A percentile compares a stretch with the other conserved stretches of the same genome.
Conservation (phyloP, 2,888 invertebrate genomes). For the Polietes domitor region DNA sequence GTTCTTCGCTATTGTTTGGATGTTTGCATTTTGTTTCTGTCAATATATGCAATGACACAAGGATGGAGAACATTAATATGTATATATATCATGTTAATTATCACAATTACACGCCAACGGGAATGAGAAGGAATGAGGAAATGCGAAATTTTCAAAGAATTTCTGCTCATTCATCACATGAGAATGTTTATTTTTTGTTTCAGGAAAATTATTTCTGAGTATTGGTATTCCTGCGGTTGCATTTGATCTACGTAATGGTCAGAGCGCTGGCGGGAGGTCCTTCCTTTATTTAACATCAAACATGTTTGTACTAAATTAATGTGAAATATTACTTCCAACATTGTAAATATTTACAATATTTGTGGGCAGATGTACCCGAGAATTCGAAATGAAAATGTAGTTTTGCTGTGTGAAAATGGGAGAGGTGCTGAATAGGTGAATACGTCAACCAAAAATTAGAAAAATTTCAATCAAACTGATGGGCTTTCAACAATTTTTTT, state of each 20-base stretch:
- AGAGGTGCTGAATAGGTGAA: too few species aligned
- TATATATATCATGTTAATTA: conserved; percentile 13
- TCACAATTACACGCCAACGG: not conserved
- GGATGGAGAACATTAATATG: not conserved
- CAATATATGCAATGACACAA: not conserved
- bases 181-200: not conserved
- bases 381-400: too few species aligned
- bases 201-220: not conserved
- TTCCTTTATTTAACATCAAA: not conserved
- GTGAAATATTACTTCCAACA: too few species aligned
- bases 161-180: not conserved
- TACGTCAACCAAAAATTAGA: too few species aligned
- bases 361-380: too few species aligned
- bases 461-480: too few species aligned
- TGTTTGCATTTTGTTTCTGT: not conserved
- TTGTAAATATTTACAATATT: too few species aligned
- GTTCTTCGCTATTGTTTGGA: not conserved
- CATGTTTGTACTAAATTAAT: too few species aligned
- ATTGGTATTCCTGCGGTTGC: not conserved
- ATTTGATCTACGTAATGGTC: not conserved
- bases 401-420: too few species aligned
- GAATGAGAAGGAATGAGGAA: not conserved
- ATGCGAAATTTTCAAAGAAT: not conserved
- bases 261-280: not conserved
- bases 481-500: too few species aligned